Conservation (phyloP, 2,888 invertebrate genomes). For the Plusia festucae region DNA sequence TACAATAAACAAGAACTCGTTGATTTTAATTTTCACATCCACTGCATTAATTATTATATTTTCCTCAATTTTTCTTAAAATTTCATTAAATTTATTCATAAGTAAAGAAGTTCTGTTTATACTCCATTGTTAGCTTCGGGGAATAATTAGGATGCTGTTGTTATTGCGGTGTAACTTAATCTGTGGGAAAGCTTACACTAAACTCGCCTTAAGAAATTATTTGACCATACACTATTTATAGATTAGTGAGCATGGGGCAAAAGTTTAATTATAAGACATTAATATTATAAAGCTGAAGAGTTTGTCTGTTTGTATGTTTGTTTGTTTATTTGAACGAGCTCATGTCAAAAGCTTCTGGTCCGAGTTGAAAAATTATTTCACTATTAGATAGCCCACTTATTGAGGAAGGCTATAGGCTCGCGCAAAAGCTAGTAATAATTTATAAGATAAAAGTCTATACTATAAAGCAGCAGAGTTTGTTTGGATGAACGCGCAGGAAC, state of each 20-base stretch:
- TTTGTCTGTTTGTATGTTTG: no score
- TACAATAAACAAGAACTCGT: background rate
- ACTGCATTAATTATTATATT: background rate
- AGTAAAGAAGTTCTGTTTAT: conserved; percentile 22
- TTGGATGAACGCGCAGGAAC: no score
- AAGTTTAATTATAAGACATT: no score
- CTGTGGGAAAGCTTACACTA: conserved; percentile 13
- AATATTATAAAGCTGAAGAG: no score
- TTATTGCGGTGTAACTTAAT: conserved; percentile 31
- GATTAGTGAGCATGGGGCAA: background rate
- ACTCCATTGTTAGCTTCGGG: conserved; percentile 22
- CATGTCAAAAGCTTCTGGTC: no score
- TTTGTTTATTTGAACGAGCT: no score
- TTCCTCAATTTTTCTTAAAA: background rate
- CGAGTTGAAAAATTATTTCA: no score
- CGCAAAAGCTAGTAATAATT: no score
- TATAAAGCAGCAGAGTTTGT: no score
- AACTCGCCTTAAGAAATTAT: conserved; percentile 10
- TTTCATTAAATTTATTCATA: conserved; percentile 22
- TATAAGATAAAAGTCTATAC: no score
- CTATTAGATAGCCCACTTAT: no score
- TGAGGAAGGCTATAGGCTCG: no score
- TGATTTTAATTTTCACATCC: background rate
- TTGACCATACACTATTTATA: conserved; percentile 2
- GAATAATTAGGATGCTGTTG: conserved; percentile 37